Percentiles rank a stretch among this genome's conserved stretches.
Evolutionary conservation across 2,797 vertebrate species (phyloP).

Genomic region (Neomorphus geoffroyi): DNA sequence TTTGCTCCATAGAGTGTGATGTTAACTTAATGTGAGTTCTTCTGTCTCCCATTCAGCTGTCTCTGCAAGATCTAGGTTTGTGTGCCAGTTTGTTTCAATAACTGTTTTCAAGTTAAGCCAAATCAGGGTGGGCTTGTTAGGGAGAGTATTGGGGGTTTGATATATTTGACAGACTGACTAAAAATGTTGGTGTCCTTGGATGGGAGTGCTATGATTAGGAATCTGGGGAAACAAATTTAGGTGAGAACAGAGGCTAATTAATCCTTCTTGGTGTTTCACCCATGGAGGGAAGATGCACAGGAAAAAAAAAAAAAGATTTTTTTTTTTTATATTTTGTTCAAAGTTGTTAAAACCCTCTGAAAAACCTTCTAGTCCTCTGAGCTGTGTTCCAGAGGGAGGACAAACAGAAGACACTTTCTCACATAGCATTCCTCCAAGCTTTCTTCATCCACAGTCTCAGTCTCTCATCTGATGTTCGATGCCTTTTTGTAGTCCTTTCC

Average conservation of each 20-base stretch:
- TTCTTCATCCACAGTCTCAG: background rate
- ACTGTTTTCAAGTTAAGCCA: background rate
- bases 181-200: background rate
- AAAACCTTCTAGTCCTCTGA: background rate
- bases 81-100: background rate
- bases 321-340: background rate
- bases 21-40: fast-evolving
- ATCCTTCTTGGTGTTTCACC: background rate
- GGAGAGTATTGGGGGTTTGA: background rate
- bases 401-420: background rate
- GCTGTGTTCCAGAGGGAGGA: background rate
- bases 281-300: background rate
- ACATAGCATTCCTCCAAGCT: background rate
- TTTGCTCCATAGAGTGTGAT: background rate
- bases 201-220: background rate
- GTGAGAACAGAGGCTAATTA: background rate
- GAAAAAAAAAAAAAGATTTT: background rate
- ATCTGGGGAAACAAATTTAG: background rate
- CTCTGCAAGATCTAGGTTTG: background rate
- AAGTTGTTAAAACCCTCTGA: background rate
- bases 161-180: background rate
- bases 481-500: background rate
- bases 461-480: background rate
- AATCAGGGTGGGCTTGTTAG: background rate
- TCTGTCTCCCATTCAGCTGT: background rate